Base-by-base conservation (phyloP, 2,113 vertebrate species). In the Trogon melanurus region DNA sequence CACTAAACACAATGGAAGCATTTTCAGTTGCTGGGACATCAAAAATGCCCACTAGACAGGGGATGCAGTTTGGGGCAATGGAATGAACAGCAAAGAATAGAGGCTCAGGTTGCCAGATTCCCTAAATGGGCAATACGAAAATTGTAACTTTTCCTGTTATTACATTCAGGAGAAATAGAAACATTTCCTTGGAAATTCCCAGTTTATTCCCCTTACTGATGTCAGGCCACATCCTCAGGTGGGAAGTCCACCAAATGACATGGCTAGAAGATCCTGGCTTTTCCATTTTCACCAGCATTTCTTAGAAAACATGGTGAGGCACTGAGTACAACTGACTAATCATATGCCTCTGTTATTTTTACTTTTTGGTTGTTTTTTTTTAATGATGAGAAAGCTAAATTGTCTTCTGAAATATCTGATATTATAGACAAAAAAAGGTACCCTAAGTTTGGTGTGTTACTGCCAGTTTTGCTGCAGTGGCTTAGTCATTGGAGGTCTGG, bases 301-400 rank as follows among this genome's bases (percentile, higher is more conserved):
- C 89, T 58, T 36, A 13, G 36, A 69, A 83, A 73, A 36, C 5
- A 3, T 15, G 17, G 19, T 66, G 36, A 78, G 17, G 30, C 30
- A 58, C 27, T 29, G 25, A 67, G 30, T 38, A 56, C 26, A 76
- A 54, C 11, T 10, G 21, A 50, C 5, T 36, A n/a, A 4, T 69
- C 5, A 13, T 36, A 10, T 48, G 16, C 9, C 6, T 47, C 4
- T 58, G 53, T 69, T 87, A 48, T 34, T 34, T 86, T 27, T 36
- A 53, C 23, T 36, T 57, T 9, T 0, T 36, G 36, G 36, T 7
- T 7, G 7, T 0, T 62, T 44, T 65, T 11, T 41, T 41, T 41
- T 41, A 41, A 44, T 16, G 4, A 38, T 50, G 50, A 53, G 29
- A 72, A 75, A 65, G 2, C 44, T 50, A 27, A 41, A 58, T 29